Conservation (phyloP, 2,797 vertebrate genomes). For the Kryptopterus vitreolus region DNA sequence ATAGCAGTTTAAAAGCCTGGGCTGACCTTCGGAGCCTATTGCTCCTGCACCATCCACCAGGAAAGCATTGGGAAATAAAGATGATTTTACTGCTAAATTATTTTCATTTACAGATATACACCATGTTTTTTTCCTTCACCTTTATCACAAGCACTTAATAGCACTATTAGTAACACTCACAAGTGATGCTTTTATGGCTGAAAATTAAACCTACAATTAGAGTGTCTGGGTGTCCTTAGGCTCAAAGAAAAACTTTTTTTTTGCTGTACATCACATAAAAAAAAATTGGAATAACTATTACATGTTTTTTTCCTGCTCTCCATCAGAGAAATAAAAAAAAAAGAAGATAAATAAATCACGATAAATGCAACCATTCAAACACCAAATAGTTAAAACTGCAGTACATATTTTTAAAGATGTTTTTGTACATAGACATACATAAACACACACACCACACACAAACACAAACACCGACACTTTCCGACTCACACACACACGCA, state of each 20-base stretch:
- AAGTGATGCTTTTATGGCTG: slow-evolving; percentile 35
- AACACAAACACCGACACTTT: no score
- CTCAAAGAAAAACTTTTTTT: slow-evolving; percentile 18
- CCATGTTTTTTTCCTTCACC: neutral
- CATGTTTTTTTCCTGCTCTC: neutral
- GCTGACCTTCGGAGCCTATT: neutral
- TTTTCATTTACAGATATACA: slow-evolving; percentile 14
- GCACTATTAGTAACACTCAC: slow-evolving; percentile 36
- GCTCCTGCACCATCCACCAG: neutral
- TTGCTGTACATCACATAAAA: neutral
- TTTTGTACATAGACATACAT: neutral
- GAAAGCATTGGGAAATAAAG: neutral
- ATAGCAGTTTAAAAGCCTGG: neutral
- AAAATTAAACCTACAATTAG: slow-evolving; percentile 42
- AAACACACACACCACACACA: neutral
- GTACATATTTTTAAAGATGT: neutral
- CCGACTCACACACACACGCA: no score
- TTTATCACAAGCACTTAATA: slow-evolving; percentile 37
- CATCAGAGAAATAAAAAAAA: neutral
- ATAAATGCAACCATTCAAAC: neutral
- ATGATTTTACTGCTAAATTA: neutral
- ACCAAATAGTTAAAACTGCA: neutral
- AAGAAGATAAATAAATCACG: neutral
- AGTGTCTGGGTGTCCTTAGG: slow-evolving; percentile 37
- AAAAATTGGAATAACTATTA: slow-evolving; percentile 20